A percentile compares a stretch with the other conserved stretches of the same genome.
phyloP scores from a whole-genome alignment of 2,113 vertebrate genomes.

The Lonchura striata region DNA sequence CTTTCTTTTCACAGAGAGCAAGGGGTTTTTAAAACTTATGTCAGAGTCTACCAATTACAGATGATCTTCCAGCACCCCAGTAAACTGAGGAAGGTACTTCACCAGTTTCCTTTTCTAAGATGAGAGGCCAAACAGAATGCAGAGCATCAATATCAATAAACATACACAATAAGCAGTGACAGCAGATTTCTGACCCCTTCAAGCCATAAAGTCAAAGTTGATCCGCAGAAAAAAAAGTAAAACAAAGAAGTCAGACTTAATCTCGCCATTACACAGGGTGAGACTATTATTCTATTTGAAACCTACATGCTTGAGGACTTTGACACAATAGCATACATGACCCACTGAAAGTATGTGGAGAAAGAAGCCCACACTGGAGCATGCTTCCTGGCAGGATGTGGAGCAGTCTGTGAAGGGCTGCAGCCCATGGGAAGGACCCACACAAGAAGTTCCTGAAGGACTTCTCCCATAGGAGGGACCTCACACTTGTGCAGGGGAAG shows the following conservation, averaged over 20 bases:
- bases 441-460: background rate
- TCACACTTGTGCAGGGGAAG: background rate
- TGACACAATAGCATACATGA: fast-evolving
- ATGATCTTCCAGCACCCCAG: background rate
- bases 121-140: background rate
- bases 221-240: background rate
- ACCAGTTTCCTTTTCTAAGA: background rate
- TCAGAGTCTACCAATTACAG: background rate
- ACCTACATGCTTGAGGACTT: background rate
- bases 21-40: background rate
- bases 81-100: background rate
- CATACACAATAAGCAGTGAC: background rate
- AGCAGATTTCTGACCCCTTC: background rate
- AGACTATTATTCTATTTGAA: background rate
- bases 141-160: background rate
- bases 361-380: too few relatives aligned
- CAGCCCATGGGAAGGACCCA: background rate
- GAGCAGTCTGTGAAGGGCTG: background rate
- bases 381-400: background rate
- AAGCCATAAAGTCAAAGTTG: background rate
- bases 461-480: background rate
- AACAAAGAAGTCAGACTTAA: background rate
- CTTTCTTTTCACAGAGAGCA: background rate
- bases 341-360: background rate
- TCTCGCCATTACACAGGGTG: background rate